Percentiles rank a stretch among this genome's conserved stretches.
These are phyloP conservation scores for Phalacrocorax pelagicus DNA, from an alignment of 2,113 vertebrate species.

Conservation along the genomic window DNA sequence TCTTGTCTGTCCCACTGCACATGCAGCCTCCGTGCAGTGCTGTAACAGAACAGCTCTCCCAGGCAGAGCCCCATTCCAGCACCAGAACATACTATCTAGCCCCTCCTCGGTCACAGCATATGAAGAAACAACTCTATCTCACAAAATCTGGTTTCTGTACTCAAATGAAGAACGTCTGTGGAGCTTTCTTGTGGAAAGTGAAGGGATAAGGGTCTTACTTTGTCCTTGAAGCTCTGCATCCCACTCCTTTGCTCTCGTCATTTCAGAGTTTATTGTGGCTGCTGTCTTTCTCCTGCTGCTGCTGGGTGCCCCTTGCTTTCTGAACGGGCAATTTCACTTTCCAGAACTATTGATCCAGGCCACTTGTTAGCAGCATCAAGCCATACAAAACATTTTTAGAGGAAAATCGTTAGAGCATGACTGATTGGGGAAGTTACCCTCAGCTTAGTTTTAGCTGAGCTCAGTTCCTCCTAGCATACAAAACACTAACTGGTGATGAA, in stretches of 20 bases:
- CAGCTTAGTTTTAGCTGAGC: background rate
- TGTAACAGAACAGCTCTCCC: background rate
- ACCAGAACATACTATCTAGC: background rate
- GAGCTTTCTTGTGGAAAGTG: background rate
- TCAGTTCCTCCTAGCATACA: background rate
- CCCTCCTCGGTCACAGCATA: background rate
- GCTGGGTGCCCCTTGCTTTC: background rate
- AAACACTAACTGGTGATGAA: background rate
- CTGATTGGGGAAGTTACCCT: background rate
- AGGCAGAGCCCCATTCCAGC: rapidly evolving
- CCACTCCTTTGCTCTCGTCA: background rate
- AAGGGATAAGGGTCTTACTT: background rate
- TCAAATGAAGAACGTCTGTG: background rate
- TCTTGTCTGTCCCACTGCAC: background rate
- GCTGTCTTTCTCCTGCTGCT: background rate
- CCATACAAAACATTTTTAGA: background rate
- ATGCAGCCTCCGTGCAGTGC: rapidly evolving
- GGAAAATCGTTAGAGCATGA: background rate
- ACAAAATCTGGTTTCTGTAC: background rate
- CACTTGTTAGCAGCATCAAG: background rate
- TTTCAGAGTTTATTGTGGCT: background rate
- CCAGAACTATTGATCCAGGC: constrained; percentile 8
- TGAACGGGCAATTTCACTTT: background rate
- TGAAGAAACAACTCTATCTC: background rate
- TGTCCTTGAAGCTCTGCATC: background rate